A percentile compares a stretch with the other conserved stretches of the same genome.
These are phyloP conservation scores for Paedocypris sp. DNA, from an alignment of 2,113 vertebrate genomes.

Conservation along the genomic window DNA sequence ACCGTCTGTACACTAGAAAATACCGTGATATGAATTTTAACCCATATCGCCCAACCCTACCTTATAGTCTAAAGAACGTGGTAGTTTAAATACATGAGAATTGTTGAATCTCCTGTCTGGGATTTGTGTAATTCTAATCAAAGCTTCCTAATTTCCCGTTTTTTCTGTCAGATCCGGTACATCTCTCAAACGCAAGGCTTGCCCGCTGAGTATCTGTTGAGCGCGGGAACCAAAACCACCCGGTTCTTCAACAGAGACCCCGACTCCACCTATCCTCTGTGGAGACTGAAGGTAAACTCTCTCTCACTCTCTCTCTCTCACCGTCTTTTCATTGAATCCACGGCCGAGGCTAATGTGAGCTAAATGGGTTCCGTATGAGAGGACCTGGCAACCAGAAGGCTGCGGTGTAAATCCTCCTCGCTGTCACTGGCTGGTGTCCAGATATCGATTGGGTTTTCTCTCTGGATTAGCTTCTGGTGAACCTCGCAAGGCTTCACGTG, in stretches of 20 bases:
- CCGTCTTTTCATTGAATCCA: background rate
- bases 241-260: slow-evolving; percentile 98
- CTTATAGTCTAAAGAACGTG: no score
- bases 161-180: slow-evolving; percentile 82
- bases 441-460: background rate
- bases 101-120: no score
- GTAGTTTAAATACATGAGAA: no score
- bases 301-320: slow-evolving; percentile 1
- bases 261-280: slow-evolving; percentile 90
- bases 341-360: slow-evolving; percentile 5
- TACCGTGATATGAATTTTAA: no score
- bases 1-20: no score
- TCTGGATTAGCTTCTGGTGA: slow-evolving; percentile 8
- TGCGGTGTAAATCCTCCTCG: background rate
- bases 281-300: slow-evolving; percentile 87
- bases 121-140: no score
- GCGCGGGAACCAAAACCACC: slow-evolving; percentile 94
- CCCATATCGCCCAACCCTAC: no score
- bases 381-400: slow-evolving; percentile 5
- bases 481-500: slow-evolving; percentile 7
- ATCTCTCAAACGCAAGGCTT: slow-evolving; percentile 98
- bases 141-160: background rate
- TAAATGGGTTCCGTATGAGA: background rate
- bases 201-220: slow-evolving; percentile 95
- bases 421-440: background rate